Evolutionary conservation across 1,140 invertebrate species (phyloP), one percentile per base, ranked within the genome.

Genomic region (Heliconius hewitsoni): DNA sequence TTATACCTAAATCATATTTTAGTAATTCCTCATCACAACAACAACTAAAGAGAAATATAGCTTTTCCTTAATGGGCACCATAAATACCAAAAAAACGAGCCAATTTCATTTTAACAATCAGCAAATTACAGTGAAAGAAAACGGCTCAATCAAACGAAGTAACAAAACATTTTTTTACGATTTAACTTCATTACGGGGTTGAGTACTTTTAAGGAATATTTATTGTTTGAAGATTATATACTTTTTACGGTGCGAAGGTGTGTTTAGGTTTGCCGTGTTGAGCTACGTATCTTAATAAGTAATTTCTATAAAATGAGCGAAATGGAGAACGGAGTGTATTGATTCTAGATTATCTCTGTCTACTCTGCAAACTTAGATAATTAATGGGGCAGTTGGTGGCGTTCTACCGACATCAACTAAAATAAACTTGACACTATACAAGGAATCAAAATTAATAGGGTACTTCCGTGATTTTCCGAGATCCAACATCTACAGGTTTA

Each of bases 71-170:
- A 57, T n/a, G 55, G 55, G 1, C 55, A 23, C 57, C 57, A 30
- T 66, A 60, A 60, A 60, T 60, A 66, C 30, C 9, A 2, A 60
- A 23, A 66, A 23, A 30, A 66, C 9, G 27, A 66, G 27, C 60
- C 11, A 66, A 66, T 66, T 66, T 66, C 13, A 27, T 27, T 66
- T 66, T 30, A 66, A 66, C 60, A 66, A 66, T 66, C 60, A 66
- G 60, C 60, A 30, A 66, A 66, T 66, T 66, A 66, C 60, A 30
- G 60, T 30, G 60, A 66, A 66, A 66, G 60, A 66, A 66, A 66
- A 66, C 60, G 23, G 9, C n/a, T 60, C 57, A 60, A 60, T 60
- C 57, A 60, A 60, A 60, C 27, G 57, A 60, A 60, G 57, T 60
- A 60, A 60, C 57, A 60, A 60, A 60, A 60, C 57, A 60, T 60